Evolutionary conservation across 2,797 vertebrate species (phyloP).

Genomic region (Margarornis squamiger): DNA sequence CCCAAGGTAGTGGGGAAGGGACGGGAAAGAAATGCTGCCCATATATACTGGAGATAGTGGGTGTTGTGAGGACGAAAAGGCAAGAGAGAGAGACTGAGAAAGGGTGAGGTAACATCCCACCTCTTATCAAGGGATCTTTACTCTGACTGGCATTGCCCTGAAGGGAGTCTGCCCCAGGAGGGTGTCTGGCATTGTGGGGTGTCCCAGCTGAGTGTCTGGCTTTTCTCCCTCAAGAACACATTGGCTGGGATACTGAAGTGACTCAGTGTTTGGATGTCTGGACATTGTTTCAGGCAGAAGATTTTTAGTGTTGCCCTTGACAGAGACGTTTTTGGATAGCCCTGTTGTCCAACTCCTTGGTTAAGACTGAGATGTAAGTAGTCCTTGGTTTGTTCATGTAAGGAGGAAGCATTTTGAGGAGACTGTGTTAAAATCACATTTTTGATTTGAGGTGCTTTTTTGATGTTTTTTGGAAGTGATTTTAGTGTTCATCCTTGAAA

Average conservation of each 20-base stretch:
- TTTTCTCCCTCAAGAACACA: neutral
- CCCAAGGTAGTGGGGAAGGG: neutral
- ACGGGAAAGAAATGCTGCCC: neutral
- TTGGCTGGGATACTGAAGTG: neutral
- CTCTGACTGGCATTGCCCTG: neutral
- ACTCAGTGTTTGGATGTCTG: constrained; percentile 8
- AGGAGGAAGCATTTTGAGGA: neutral
- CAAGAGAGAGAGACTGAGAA: neutral
- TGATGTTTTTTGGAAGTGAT: neutral
- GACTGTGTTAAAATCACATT: neutral
- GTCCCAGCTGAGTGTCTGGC: neutral
- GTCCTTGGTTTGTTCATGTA: neutral
- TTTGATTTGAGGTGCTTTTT: neutral
- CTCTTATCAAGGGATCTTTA: neutral
- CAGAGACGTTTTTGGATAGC: neutral
- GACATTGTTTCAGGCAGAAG: neutral
- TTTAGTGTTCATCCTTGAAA: neutral
- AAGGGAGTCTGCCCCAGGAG: neutral
- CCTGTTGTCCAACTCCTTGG: neutral
- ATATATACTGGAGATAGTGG: neutral
- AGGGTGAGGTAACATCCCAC: neutral
- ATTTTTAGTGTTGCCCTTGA: neutral
- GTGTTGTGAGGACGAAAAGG: neutral
- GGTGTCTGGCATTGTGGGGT: neutral
- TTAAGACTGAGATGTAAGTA: neutral